Evolutionary conservation across 2,888 invertebrate species (phyloP).

Genomic region (Epistrophe eligans): DNA sequence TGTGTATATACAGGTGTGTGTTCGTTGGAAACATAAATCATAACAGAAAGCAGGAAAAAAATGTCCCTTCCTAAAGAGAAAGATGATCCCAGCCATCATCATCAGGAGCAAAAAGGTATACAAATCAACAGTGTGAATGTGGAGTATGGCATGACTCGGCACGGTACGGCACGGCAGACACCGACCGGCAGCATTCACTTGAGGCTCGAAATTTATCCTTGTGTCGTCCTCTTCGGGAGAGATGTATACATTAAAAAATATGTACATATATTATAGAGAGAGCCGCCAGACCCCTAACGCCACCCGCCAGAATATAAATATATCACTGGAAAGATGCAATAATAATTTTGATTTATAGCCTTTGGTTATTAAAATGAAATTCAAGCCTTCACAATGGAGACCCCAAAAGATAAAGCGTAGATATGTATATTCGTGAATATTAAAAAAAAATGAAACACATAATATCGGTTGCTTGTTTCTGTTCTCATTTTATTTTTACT

Average conservation of each 20-base stretch:
- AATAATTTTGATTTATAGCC: constrained; percentile 82
- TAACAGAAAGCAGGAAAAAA: constrained; percentile 41
- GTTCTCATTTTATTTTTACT: neutral
- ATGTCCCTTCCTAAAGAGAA: constrained; percentile 55
- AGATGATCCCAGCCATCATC: constrained; percentile 73
- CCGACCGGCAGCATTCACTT: constrained; percentile 34
- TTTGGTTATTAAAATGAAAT: constrained; percentile 80
- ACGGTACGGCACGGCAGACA: neutral
- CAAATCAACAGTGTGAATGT: constrained; percentile 52
- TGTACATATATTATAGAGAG: constrained; percentile 28
- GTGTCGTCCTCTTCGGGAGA: constrained; percentile 11
- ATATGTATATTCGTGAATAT: neutral
- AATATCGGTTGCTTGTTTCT: constrained; percentile 15
- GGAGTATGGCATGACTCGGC: neutral
- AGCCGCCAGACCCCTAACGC: neutral
- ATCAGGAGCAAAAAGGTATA: constrained; percentile 50
- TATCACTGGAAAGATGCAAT: constrained; percentile 70
- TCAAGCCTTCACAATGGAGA: constrained; percentile 70
- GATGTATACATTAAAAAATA: constrained; percentile 19
- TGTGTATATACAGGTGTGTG: constrained; percentile 39
- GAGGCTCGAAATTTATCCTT: constrained; percentile 56
- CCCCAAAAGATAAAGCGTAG: neutral
- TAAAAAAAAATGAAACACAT: neutral
- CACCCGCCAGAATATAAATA: constrained; percentile 21
- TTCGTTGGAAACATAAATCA: constrained; percentile 65